Percentiles rank a stretch among this genome's conserved stretches.
Evolutionary conservation across 2,113 vertebrate genomes (phyloP).

Genomic region (Stercorarius parasiticus): DNA sequence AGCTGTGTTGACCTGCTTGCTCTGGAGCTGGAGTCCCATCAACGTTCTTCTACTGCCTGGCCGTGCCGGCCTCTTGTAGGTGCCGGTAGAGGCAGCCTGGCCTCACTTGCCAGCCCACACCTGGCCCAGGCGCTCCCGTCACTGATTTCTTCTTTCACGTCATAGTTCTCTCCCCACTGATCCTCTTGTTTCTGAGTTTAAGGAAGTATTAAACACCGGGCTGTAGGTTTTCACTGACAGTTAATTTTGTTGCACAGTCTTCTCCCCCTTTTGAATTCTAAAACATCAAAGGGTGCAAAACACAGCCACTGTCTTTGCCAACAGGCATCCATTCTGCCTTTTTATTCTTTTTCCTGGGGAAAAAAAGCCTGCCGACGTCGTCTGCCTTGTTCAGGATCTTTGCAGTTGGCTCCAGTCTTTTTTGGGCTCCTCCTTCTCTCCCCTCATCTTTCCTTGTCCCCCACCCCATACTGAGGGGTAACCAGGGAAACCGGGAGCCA

Average conservation of each 20-base stretch:
- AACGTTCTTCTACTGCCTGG: background rate
- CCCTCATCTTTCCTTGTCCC: background rate
- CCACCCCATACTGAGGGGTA: background rate
- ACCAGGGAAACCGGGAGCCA: constrained; percentile 52
- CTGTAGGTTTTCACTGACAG: background rate
- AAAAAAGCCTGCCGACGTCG: background rate
- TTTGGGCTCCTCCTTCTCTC: constrained; percentile 18
- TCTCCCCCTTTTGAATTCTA: background rate
- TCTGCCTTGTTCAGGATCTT: background rate
- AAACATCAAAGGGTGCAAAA: background rate
- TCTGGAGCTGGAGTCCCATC: background rate
- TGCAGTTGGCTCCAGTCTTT: background rate
- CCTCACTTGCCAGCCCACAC: background rate
- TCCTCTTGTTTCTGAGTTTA: background rate
- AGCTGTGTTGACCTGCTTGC: background rate
- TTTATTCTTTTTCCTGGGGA: background rate
- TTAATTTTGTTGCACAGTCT: background rate
- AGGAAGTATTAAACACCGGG: background rate
- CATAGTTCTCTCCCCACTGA: background rate
- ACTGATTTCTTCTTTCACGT: background rate
- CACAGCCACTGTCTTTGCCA: background rate
- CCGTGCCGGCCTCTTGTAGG: accelerated
- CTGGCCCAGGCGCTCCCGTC: background rate
- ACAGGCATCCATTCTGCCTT: background rate
- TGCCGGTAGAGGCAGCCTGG: background rate